Conservation (phyloP, 2,888 invertebrate genomes). For the Yponomeuta plumbellus region DNA sequence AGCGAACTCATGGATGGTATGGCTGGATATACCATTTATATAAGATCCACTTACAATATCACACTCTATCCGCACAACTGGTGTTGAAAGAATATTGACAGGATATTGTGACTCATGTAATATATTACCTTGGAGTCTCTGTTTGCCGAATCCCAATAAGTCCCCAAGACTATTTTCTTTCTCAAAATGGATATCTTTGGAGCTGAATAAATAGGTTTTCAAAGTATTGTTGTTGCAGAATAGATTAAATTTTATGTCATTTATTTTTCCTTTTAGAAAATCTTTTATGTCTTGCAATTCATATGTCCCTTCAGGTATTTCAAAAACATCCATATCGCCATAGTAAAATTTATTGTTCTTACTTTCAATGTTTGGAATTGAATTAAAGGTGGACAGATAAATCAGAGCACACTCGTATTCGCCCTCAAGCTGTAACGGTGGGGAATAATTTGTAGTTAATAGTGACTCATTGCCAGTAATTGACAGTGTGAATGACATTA, state of each 20-base stretch:
- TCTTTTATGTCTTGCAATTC: conserved; percentile 33
- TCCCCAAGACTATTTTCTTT: too few species aligned
- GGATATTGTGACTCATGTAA: conserved; percentile 1
- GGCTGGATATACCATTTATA: conserved; percentile 11
- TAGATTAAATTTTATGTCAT: too few species aligned
- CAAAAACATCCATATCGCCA: conserved; percentile 26
- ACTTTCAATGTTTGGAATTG: conserved; percentile 36
- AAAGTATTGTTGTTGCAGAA: conserved; percentile 15
- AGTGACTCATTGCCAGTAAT: conserved; percentile 24
- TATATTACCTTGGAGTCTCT: conserved; percentile 5
- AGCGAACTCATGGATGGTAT: conserved; percentile 18
- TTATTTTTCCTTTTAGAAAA: too few species aligned
- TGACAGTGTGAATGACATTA: conserved; percentile 26
- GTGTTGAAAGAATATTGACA: conserved; percentile 12
- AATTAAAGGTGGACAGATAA: conserved; percentile 25
- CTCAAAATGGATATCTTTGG: conserved; percentile 11
- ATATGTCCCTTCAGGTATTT: conserved; percentile 35
- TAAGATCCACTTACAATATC: conserved; percentile 16
- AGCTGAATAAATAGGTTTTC: not conserved
- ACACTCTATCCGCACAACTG: conserved; percentile 16
- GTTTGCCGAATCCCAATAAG: conserved; percentile 9
- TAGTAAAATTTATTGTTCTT: conserved; percentile 36
- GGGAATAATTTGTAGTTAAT: conserved; percentile 21
- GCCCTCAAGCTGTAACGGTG: conserved; percentile 20
- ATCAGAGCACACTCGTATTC: conserved; percentile 26